These are phyloP conservation scores for Poecilia latipinna DNA, from an alignment of 2,113 vertebrate species.

Conservation along the genomic window DNA sequence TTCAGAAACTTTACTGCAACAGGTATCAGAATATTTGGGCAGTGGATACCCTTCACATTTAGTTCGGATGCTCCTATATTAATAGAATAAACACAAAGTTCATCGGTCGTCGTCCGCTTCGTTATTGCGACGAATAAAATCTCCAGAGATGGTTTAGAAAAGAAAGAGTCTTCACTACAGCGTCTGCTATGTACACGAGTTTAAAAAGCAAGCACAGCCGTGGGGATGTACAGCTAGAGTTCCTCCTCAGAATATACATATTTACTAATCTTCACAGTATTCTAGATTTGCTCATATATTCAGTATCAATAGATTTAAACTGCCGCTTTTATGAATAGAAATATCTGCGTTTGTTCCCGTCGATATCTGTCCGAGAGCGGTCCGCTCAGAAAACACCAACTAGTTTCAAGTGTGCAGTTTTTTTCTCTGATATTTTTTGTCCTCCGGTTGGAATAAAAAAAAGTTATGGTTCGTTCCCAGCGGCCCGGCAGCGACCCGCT, in stretches of 20 bases:
- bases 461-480: slow-evolving; percentile 34
- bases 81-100: slow-evolving; percentile 66
- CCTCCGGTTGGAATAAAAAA: slow-evolving; percentile 22
- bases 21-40: slow-evolving; percentile 68
- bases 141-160: slow-evolving; percentile 94
- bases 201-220: slow-evolving; percentile 99
- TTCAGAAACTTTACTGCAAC: slow-evolving; percentile 45
- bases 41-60: slow-evolving; percentile 71
- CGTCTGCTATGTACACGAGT: slow-evolving; percentile 89
- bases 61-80: slow-evolving; percentile 39
- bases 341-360: slow-evolving; percentile 53
- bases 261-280: slow-evolving; percentile 93
- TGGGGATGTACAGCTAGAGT: slow-evolving; percentile 79
- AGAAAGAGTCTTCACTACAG: slow-evolving; percentile 89
- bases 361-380: slow-evolving; percentile 84
- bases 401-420: slow-evolving; percentile 78
- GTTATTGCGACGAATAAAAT: slow-evolving; percentile 97
- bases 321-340: slow-evolving; percentile 59
- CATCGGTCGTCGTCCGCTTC: slow-evolving; percentile 57
- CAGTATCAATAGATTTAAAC: slow-evolving; percentile 66
- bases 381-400: slow-evolving; percentile 55
- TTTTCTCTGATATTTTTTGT: slow-evolving; percentile 59
- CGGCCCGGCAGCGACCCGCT: slow-evolving; percentile 2
- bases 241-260: slow-evolving; percentile 96
- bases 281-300: slow-evolving; percentile 80